Percentiles rank a stretch among this genome's conserved stretches.
Evolutionary conservation across 2,113 vertebrate species (phyloP).

Genomic region (Urocynchramus pylzowi): DNA sequence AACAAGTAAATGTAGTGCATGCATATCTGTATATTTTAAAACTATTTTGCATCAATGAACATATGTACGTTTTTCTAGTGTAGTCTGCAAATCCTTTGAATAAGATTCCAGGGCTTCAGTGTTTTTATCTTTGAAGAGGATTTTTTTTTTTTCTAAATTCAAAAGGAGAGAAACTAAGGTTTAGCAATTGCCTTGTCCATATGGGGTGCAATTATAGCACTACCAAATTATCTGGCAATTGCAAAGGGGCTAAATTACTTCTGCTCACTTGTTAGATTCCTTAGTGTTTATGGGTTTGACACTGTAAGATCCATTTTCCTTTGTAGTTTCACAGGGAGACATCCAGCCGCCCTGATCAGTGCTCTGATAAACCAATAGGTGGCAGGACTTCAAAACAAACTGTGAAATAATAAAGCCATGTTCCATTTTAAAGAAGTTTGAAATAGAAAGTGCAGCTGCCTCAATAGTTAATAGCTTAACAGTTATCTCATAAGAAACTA

Average conservation of each 20-base stretch:
- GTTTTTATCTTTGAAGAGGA: neutral
- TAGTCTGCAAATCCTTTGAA: neutral
- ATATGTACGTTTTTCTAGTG: constrained; percentile 11
- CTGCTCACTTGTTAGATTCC: neutral
- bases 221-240: neutral
- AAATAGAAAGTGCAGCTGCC: neutral
- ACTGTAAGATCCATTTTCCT: neutral
- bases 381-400: constrained; percentile 58
- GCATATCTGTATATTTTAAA: constrained; percentile 23
- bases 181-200: neutral
- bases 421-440: neutral
- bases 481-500: neutral
- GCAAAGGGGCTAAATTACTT: neutral
- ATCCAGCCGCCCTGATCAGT: neutral
- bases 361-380: constrained; percentile 46
- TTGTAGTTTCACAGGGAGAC: neutral
- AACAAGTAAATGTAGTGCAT: constrained; percentile 10
- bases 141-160: neutral
- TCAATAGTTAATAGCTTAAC: neutral
- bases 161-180: neutral
- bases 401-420: neutral
- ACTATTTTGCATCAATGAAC: constrained; percentile 55
- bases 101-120: neutral
- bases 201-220: neutral
- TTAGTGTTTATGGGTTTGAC: neutral